These are phyloP conservation scores for Cremastinae sp. DNA, from an alignment of 2,888 invertebrate species.

Conservation along the genomic window DNA sequence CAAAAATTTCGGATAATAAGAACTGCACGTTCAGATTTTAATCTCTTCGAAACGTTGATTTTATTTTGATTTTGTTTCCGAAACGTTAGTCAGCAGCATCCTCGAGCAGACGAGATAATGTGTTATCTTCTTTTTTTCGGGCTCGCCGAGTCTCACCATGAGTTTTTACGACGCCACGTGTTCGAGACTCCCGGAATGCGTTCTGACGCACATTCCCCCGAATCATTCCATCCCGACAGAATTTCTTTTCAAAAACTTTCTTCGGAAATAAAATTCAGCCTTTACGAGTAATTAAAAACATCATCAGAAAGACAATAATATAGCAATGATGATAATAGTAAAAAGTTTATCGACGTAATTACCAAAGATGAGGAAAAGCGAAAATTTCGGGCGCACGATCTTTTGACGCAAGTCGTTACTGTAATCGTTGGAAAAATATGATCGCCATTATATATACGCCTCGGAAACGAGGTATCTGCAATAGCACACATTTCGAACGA, in stretches of 20 bases:
- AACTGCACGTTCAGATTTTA: no score
- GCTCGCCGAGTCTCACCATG: neutral
- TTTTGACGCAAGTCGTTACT: conserved; percentile 18
- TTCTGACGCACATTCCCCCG: neutral
- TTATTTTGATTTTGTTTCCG: neutral
- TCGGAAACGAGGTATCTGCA: neutral
- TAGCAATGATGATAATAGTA: no score
- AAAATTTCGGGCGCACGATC: conserved; percentile 1
- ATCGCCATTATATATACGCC: conserved; percentile 22
- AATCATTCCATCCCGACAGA: no score
- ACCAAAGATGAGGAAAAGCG: neutral
- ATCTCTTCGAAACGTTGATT: neutral
- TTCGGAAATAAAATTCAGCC: neutral
- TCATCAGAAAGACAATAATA: no score
- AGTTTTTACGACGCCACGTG: conserved; percentile 9
- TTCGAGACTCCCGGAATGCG: neutral
- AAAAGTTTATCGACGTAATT: neutral
- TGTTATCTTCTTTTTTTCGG: conserved; percentile 39
- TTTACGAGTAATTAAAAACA: neutral
- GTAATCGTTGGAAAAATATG: conserved; percentile 6
- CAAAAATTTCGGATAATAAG: no score
- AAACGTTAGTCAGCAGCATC: no score
- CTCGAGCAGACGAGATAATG: conserved; percentile 26
- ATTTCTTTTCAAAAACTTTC: no score
- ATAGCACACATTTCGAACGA: neutral